A percentile compares a stretch with the other conserved stretches of the same genome.
These are phyloP conservation scores for rat (Rattus norvegicus) DNA, from an alignment of 2,113 vertebrate species.

Conservation along the genomic window GRCr8 NC_086021.1:73253001-73253500, in stretches of 20 bases:
- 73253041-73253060: neutral
- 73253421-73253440: neutral
- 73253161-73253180: neutral
- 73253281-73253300: neutral
- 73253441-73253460: neutral
- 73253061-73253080: neutral
- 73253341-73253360: neutral
- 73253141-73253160: neutral
- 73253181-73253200: neutral
- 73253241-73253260: conserved; percentile 3
- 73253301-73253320: neutral
- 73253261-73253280: neutral
- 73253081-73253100: neutral
- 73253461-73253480: neutral
- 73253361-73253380: neutral
- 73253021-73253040: neutral
- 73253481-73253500: neutral
- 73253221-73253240: neutral
- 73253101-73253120: neutral
- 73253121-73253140: neutral
- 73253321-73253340: neutral
- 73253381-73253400: neutral
- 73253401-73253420: neutral
- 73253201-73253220: neutral
- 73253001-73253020: neutral